Base-by-base conservation (phyloP, 1,140 invertebrate genomes). In the Anastrepha obliqua region DNA sequence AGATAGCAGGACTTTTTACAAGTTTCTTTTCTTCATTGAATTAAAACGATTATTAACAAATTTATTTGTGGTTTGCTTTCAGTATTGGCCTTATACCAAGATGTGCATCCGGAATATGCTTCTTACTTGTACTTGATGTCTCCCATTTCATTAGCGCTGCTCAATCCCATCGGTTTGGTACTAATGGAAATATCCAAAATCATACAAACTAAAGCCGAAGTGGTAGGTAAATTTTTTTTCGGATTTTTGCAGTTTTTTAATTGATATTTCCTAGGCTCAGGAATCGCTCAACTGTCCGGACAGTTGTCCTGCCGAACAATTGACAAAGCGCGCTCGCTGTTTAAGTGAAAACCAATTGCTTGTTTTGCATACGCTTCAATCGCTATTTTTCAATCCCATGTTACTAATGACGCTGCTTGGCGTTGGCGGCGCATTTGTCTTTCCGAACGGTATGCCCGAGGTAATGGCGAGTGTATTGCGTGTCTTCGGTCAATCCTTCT, bases 391-490 rank as follows among this genome's bases (percentile, higher is more conserved):
- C 2, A 99, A 99, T 94, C 98, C 98, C 1, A 95, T 99, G 85
- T 95, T 99, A 15, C 95, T 98, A 15, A 99, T 99, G 98, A 99
- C 98, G 1, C 93, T 97, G n/a, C 92, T 98, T 20, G 98, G 98
- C 2, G 96, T 99, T 9, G 92, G 96, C 86, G 97, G 97, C 17
- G 99, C 99, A 93, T 94, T 98, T 87, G 91, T 96, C 11, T 98
- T 98, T 92, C 95, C 95, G 65, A 96, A 98, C 90, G 94, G 96
- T 11, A 90, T 99, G 55, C 98, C 98, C 9, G 90, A 94, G 39
- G 95, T 97, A 87, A 93, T 99, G 11, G 94, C 95, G 89, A 95
- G 96, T 64, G 95, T 98, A 89, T 94, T 99, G 70, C 95, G 96
- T 89, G 96, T 97, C 1, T 95, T 98, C 87, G 97, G 97, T 0